These are phyloP conservation scores for Corythornis cristatus DNA, from an alignment of 2,113 vertebrate genomes.

Conservation along the genomic window DNA sequence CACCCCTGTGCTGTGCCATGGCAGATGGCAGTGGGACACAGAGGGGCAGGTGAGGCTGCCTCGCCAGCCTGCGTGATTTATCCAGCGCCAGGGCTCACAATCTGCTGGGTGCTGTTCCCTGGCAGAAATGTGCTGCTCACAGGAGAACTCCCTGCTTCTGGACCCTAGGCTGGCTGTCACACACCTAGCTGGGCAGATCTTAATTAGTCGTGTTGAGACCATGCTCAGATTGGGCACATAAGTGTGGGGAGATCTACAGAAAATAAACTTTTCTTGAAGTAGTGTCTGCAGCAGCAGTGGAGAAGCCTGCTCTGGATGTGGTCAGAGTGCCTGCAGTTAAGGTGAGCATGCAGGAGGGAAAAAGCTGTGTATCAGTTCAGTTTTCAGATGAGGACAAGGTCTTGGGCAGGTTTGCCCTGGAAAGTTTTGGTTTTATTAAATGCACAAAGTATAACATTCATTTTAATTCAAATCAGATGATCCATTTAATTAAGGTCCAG, in stretches of 20 bases:
- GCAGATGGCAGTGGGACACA: slow-evolving; percentile 2
- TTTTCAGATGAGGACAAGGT: background rate
- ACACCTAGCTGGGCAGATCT: background rate
- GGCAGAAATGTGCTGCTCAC: background rate
- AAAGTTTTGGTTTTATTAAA: background rate
- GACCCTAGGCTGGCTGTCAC: background rate
- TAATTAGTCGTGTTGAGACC: background rate
- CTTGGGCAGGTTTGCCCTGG: background rate
- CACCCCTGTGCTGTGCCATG: background rate
- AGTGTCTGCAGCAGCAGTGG: background rate
- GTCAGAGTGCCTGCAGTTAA: background rate
- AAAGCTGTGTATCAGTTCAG: background rate
- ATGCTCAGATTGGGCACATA: background rate
- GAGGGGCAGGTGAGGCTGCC: background rate
- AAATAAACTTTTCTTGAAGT: background rate
- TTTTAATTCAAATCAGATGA: background rate
- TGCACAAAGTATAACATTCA: background rate
- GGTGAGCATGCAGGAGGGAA: background rate
- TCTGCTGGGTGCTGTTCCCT: background rate
- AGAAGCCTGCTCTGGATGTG: background rate
- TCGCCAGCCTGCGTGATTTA: background rate
- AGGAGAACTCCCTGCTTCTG: background rate
- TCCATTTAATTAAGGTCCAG: background rate
- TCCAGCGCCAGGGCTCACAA: background rate
- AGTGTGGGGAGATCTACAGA: background rate